These are phyloP conservation scores for Acomys russatus DNA, from an alignment of 2,797 vertebrate genomes.

Conservation along the genomic window DNA sequence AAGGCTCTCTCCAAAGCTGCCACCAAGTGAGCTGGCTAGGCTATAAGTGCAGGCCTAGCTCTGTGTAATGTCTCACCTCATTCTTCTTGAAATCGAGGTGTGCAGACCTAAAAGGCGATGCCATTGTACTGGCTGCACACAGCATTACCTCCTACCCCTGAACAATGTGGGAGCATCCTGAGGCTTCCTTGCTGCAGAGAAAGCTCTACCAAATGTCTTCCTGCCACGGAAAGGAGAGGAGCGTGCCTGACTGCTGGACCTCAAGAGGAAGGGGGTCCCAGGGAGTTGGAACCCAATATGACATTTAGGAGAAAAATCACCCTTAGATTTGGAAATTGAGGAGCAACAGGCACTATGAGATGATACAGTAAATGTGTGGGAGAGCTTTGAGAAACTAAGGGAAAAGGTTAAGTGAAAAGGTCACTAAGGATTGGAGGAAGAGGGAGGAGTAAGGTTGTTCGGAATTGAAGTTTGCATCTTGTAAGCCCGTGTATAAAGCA, in stretches of 20 bases:
- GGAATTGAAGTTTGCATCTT: not conserved
- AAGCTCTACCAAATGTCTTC: not conserved
- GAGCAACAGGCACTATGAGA: not conserved
- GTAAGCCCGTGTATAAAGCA: not conserved
- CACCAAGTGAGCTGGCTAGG: not conserved
- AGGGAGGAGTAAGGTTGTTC: not conserved
- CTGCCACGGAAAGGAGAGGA: slow-evolving; percentile 2
- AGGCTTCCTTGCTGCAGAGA: not conserved
- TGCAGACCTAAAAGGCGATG: not conserved
- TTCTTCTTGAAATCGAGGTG: not conserved
- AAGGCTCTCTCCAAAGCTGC: not conserved
- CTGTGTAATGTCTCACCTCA: not conserved
- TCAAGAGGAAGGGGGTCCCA: not conserved
- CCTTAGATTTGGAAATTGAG: not conserved
- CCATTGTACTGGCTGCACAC: not conserved
- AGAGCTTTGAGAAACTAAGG: not conserved
- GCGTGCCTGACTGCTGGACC: not conserved
- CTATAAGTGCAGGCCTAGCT: not conserved
- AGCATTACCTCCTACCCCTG: not conserved
- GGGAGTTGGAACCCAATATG: not conserved
- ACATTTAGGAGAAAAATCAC: not conserved
- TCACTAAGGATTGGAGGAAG: not conserved
- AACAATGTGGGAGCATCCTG: not conserved
- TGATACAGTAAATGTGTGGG: not conserved
- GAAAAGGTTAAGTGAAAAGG: not conserved